Percentiles rank a stretch among this genome's conserved stretches.
Conservation (phyloP, 2,888 invertebrate species). For the Rhamnusium bicolor region DNA sequence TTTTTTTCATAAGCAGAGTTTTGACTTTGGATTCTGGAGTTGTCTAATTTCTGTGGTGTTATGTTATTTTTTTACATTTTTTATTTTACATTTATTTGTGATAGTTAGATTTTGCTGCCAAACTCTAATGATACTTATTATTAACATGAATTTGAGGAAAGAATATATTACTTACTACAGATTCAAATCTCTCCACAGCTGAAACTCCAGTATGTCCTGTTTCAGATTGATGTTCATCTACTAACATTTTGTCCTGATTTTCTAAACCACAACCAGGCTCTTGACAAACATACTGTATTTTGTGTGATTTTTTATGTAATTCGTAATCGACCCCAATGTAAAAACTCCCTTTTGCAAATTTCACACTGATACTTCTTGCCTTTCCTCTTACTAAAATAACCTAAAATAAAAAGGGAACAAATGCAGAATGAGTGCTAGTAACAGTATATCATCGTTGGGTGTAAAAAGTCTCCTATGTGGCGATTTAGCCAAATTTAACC, state of each 20-base stretch:
- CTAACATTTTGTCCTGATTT: slow-evolving; percentile 69
- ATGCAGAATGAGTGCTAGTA: not conserved
- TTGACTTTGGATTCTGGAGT: no score
- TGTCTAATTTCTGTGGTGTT: no score
- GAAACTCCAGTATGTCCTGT: slow-evolving; percentile 74
- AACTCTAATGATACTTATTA: no score
- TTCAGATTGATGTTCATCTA: slow-evolving; percentile 75
- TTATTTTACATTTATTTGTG: no score
- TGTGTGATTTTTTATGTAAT: slow-evolving; percentile 76
- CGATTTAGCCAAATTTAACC: no score
- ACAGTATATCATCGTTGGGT: no score
- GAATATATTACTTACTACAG: slow-evolving; percentile 35
- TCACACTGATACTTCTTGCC: slow-evolving; percentile 70
- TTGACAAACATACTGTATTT: slow-evolving; percentile 76
- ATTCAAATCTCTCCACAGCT: slow-evolving; percentile 63
- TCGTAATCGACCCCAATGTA: slow-evolving; percentile 72
- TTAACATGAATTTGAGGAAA: no score
- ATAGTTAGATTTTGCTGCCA: no score
- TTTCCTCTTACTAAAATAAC: slow-evolving; percentile 30
- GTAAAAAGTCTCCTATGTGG: no score
- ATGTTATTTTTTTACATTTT: no score
- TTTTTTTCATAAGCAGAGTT: no score
- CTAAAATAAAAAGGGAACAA: slow-evolving; percentile 30
- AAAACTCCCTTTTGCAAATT: slow-evolving; percentile 73
- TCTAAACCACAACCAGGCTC: slow-evolving; percentile 54